These are phyloP conservation scores for Philopotamus ludificatus DNA, from an alignment of 1,140 invertebrate species.

Conservation along the genomic window DNA sequence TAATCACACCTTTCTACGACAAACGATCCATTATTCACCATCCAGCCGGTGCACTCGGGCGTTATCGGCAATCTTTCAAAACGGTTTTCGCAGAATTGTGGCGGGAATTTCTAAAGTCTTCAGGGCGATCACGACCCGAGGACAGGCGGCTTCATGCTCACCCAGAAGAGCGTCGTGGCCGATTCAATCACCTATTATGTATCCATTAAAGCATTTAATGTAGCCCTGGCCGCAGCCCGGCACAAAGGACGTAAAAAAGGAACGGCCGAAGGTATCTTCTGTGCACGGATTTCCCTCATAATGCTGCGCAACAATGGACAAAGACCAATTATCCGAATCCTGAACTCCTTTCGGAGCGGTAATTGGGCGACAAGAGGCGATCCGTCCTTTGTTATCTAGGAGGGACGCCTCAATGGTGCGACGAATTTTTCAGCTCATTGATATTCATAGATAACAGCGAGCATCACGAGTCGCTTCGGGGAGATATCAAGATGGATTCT, in stretches of 20 bases:
- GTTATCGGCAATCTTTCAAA: too few relatives aligned
- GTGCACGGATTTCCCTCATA: conserved; percentile 27
- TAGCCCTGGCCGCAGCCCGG: neutral
- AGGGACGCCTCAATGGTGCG: conserved; percentile 13
- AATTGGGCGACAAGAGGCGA: conserved; percentile 25
- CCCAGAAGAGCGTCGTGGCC: conserved; percentile 16
- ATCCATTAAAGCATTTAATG: conserved; percentile 34
- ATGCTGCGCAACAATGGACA: conserved; percentile 31
- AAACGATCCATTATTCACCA: too few relatives aligned
- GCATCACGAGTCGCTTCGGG: conserved; percentile 4
- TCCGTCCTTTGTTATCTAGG: conserved; percentile 8
- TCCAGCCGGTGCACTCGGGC: too few relatives aligned
- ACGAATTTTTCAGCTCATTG: too few relatives aligned
- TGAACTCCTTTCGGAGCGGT: conserved; percentile 9
- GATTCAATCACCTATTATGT: conserved; percentile 36
- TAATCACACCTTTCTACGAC: too few relatives aligned
- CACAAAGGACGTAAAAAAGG: conserved; percentile 14
- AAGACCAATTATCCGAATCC: conserved; percentile 19
- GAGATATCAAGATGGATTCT: too few relatives aligned
- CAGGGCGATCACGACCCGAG: too few relatives aligned
- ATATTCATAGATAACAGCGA: neutral
- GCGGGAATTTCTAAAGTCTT: too few relatives aligned
- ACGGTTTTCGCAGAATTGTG: too few relatives aligned
- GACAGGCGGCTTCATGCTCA: conserved; percentile 3
- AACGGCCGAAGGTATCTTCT: conserved; percentile 9